Conservation (phyloP, 30 jellyfish, hydroid and myxozoan species). For the Clytia hemisphaerica region DNA sequence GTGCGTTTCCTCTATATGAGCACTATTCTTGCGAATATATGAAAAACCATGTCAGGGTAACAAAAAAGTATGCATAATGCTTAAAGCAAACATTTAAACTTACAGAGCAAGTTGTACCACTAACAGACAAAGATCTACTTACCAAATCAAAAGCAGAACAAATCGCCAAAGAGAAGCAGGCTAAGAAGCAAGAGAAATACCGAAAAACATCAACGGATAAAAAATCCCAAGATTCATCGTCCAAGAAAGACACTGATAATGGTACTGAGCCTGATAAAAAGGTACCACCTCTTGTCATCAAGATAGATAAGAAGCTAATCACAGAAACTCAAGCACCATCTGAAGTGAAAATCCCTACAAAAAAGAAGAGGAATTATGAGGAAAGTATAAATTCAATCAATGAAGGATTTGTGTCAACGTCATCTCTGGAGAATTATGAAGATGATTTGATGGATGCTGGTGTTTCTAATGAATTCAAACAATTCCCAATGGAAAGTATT, state of each 20-base stretch:
- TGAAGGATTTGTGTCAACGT: background rate
- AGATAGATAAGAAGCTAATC: background rate
- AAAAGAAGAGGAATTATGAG: background rate
- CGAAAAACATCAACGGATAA: background rate
- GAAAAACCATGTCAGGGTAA: no score
- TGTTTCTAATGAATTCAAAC: slow-evolving; percentile 17
- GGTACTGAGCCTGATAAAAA: background rate
- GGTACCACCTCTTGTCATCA: no score
- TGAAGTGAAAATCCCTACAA: background rate
- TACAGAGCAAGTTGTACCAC: slow-evolving; percentile 10
- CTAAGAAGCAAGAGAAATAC: background rate
- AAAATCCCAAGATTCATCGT: background rate
- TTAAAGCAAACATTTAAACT: no score
- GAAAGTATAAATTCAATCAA: background rate
- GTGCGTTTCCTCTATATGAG: no score
- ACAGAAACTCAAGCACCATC: background rate
- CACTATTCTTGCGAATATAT: no score
- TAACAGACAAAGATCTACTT: slow-evolving; percentile 19
- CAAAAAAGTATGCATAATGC: no score
- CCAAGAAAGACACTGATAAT: background rate
- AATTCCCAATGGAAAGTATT: slow-evolving; percentile 72
- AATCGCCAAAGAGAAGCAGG: background rate
- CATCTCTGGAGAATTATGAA: slow-evolving; percentile 19
- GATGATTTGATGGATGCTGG: slow-evolving; percentile 37
- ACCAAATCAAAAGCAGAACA: slow-evolving; percentile 1